These are phyloP conservation scores for Carlito syrichta DNA, from an alignment of 2,113 vertebrate genomes.

Conservation along the genomic window DNA sequence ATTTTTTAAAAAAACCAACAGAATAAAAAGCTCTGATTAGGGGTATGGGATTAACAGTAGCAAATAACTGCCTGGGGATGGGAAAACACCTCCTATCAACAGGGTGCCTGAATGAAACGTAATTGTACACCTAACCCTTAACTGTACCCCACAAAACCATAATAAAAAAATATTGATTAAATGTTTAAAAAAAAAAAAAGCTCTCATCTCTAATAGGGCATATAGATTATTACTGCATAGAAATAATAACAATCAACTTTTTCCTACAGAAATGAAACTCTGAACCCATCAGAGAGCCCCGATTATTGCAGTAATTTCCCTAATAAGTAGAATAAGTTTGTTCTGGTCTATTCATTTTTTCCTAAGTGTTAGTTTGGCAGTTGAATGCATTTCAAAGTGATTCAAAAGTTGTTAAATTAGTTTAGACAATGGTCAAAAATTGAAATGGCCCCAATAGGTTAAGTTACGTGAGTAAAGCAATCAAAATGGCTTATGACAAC, in stretches of 20 bases:
- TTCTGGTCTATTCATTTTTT: background rate
- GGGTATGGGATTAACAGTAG: too few relatives aligned
- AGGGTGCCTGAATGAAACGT: too few relatives aligned
- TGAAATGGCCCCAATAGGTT: background rate
- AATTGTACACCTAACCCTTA: too few relatives aligned
- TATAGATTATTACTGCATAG: background rate
- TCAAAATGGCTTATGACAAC: background rate
- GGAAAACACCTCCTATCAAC: too few relatives aligned
- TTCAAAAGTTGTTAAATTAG: constrained; percentile 32
- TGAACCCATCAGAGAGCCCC: background rate
- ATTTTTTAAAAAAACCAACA: background rate
- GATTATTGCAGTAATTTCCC: background rate
- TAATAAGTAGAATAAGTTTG: background rate
- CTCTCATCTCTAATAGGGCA: background rate
- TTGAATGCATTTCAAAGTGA: constrained; percentile 27
- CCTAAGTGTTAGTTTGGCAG: constrained; percentile 14
- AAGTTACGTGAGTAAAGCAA: constrained; percentile 24
- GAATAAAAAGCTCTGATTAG: too few relatives aligned
- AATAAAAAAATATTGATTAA: too few relatives aligned
- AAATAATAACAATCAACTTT: background rate
- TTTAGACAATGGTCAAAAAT: constrained; percentile 49
- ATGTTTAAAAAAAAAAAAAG: too few relatives aligned
- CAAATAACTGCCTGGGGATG: too few relatives aligned
- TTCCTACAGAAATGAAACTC: constrained; percentile 17
- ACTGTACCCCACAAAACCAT: too few relatives aligned